Evolutionary conservation across 2,888 invertebrate genomes (phyloP).

Genomic region (Zaprionus obscuricornis): DNA sequence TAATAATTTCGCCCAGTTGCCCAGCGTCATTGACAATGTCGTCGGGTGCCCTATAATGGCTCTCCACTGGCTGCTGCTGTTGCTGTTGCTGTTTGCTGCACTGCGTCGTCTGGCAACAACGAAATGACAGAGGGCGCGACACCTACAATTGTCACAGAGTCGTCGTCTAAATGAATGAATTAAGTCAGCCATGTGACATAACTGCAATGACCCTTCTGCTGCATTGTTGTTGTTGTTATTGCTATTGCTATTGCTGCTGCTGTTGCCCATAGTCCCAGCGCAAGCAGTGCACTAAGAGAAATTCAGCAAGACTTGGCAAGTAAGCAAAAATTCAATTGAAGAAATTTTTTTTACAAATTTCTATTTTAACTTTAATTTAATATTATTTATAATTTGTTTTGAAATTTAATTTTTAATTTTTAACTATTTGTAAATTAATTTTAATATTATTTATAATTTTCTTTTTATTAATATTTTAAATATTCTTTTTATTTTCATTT

Average conservation of each 20-base stretch:
- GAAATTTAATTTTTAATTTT: too few relatives aligned
- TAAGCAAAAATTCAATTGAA: too few relatives aligned
- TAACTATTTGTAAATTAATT: too few relatives aligned
- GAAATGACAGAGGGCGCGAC: conserved; percentile 61
- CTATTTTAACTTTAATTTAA: too few relatives aligned
- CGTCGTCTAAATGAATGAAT: conserved; percentile 73
- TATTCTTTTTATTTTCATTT: too few relatives aligned
- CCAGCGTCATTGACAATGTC: conserved; percentile 74
- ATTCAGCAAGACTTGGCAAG: too few relatives aligned
- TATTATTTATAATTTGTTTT: too few relatives aligned
- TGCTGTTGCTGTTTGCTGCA: conserved; percentile 48
- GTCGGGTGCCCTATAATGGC: conserved; percentile 70
- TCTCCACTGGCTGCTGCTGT: conserved; percentile 47
- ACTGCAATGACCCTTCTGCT: conserved; percentile 65
- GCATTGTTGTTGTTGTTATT: too few relatives aligned
- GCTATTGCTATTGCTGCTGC: neutral
- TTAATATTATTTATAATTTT: too few relatives aligned
- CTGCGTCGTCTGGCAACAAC: conserved; percentile 54
- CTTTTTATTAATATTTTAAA: too few relatives aligned
- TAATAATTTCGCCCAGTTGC: conserved; percentile 67
- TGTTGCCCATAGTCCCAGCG: conserved; percentile 23
- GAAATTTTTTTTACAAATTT: too few relatives aligned
- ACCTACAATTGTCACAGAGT: conserved; percentile 68
- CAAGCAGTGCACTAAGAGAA: too few relatives aligned
- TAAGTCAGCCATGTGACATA: conserved; percentile 75